phyloP scores from a whole-genome alignment of 1,140 invertebrate species.

The Ridgeia piscesae region DNA sequence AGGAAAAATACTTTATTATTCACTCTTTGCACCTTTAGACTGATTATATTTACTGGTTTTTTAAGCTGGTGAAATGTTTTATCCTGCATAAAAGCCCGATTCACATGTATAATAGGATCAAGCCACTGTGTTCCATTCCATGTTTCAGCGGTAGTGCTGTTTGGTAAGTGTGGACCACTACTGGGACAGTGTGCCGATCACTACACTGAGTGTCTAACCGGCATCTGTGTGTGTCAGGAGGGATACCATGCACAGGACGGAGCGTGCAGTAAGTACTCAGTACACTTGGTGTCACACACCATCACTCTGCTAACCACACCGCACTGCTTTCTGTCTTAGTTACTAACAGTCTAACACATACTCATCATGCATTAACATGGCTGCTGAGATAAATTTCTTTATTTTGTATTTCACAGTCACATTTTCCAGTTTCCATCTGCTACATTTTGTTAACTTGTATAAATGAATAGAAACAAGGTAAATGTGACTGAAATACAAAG shows the following conservation, averaged over 20 bases:
- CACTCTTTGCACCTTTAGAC: no score
- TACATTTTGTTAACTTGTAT: no score
- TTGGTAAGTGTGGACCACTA: conserved; percentile 17
- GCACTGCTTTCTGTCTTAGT: background rate
- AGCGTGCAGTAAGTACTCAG: conserved; percentile 26
- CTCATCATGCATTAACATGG: background rate
- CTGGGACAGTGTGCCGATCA: conserved; percentile 11
- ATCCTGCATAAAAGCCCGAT: no score
- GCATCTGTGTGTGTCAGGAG: conserved; percentile 26
- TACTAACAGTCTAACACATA: background rate
- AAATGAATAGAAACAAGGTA: no score
- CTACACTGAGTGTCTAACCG: conserved; percentile 22
- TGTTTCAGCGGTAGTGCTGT: conserved; percentile 13
- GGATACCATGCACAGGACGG: conserved; percentile 21
- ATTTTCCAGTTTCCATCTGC: no score
- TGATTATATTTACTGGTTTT: no score
- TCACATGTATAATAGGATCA: background rate
- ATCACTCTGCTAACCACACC: background rate
- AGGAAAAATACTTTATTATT: no score
- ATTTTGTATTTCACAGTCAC: background rate
- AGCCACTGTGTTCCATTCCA: background rate
- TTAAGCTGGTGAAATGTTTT: no score
- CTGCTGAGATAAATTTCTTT: background rate
- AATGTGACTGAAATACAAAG: background rate
- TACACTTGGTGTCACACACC: no score